Conservation (phyloP, 2,113 vertebrate species). For the Otus sunia region DNA sequence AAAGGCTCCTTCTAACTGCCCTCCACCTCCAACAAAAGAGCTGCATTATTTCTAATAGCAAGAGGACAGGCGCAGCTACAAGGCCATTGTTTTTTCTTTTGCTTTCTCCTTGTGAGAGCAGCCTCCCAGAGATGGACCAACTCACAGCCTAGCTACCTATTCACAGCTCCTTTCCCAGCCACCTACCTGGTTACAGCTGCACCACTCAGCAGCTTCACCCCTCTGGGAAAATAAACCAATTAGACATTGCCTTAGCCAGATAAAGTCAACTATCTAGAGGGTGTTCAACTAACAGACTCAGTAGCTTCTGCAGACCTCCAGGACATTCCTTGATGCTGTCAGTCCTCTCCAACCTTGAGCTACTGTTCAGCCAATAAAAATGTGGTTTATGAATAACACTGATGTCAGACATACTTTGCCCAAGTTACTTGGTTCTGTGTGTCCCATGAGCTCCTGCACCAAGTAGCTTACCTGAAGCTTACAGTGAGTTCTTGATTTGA, state of each 20-base stretch:
- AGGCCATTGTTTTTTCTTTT: neutral
- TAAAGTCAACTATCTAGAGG: neutral
- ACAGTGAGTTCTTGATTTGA: neutral
- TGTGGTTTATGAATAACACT: neutral
- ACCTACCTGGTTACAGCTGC: neutral
- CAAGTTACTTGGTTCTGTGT: neutral
- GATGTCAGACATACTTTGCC: neutral
- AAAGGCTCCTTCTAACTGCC: neutral
- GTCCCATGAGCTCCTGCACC: neutral
- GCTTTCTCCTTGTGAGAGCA: neutral
- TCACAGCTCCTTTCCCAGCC: neutral
- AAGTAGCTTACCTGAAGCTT: neutral
- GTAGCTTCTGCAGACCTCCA: neutral
- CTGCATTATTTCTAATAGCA: neutral
- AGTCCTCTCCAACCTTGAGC: neutral
- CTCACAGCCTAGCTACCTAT: neutral
- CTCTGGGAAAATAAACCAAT: neutral
- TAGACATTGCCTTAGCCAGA: neutral
- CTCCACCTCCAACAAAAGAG: neutral
- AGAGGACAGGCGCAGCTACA: accelerated
- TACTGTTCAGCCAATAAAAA: neutral
- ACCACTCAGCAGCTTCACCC: neutral
- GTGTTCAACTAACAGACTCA: neutral
- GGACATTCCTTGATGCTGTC: neutral
- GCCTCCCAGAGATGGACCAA: neutral